Conservation (phyloP, 1,140 invertebrate species). For the Metaphire vulgaris region DNA sequence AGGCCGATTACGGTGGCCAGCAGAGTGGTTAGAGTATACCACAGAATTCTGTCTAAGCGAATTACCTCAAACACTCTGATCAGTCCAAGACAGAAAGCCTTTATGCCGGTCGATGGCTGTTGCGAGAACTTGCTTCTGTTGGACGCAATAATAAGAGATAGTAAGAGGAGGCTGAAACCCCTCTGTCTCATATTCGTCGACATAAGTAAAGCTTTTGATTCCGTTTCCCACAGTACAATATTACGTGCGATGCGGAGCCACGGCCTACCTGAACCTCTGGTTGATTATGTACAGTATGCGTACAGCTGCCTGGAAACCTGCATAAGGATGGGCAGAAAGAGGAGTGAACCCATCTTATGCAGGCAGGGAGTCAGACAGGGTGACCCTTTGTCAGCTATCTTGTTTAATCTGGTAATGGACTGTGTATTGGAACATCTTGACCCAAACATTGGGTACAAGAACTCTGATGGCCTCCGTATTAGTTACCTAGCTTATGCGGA, state of each 20-base stretch:
- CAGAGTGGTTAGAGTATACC: conserved; percentile 48
- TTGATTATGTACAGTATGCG: neutral
- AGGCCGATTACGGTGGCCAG: conserved; percentile 42
- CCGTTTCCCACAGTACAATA: neutral
- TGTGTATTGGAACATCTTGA: neutral
- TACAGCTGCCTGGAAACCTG: neutral
- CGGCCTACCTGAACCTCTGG: neutral
- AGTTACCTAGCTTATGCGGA: conserved; percentile 2
- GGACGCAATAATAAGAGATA: neutral
- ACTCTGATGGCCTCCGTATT: too few relatives aligned
- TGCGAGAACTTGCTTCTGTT: neutral
- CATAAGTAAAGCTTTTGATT: conserved; percentile 7
- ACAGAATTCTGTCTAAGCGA: neutral
- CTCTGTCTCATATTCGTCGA: neutral
- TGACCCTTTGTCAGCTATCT: conserved; percentile 5
- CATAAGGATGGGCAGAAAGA: neutral
- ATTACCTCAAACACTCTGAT: neutral
- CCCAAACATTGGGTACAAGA: too few relatives aligned
- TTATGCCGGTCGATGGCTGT: neutral
- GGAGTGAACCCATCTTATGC: too few relatives aligned
- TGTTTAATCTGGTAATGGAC: conserved; percentile 17
- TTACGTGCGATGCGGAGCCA: neutral
- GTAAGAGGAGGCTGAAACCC: neutral
- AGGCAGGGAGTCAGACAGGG: neutral
- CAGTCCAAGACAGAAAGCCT: neutral